Conservation (phyloP, 2,888 invertebrate species). For the Emmelina monodactyla region DNA sequence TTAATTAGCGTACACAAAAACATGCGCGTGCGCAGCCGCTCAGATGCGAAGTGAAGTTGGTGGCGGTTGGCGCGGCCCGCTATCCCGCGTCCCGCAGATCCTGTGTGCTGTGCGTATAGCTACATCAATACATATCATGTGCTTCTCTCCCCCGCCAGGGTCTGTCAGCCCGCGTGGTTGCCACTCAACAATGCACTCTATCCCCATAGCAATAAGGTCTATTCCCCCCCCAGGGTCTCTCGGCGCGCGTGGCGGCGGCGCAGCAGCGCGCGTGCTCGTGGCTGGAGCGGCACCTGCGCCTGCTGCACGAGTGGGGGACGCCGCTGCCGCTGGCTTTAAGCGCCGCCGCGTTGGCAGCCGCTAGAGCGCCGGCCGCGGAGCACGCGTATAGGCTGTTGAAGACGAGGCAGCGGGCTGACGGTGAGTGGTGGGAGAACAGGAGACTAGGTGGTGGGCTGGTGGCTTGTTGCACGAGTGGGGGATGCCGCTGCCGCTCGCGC, state of each 20-base stretch:
- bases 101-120: neutral
- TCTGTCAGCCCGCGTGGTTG: conserved; percentile 77
- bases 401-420: conserved; percentile 71
- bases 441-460: too few relatives aligned
- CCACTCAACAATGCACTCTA: conserved; percentile 80
- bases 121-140: too few relatives aligned
- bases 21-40: too few relatives aligned
- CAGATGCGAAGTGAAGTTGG: too few relatives aligned
- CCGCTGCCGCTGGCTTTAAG: conserved; percentile 89
- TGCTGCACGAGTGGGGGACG: conserved; percentile 73
- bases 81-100: too few relatives aligned
- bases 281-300: conserved; percentile 83
- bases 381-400: conserved; percentile 80
- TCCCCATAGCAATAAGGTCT: too few relatives aligned
- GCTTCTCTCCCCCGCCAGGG: too few relatives aligned
- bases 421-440: too few relatives aligned
- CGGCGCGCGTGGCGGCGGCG: conserved; percentile 78
- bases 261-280: conserved; percentile 79
- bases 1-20: too few relatives aligned
- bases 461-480: conserved; percentile 74
- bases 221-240: conserved; percentile 76
- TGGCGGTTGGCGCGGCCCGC: too few relatives aligned
- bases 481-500: conserved; percentile 84
- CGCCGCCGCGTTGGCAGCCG: conserved; percentile 84
- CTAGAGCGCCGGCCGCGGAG: conserved; percentile 86